Percentiles rank a stretch among this genome's conserved stretches.
Evolutionary conservation across 2,888 invertebrate genomes (phyloP).

Genomic region (Cheilosia impressa): DNA sequence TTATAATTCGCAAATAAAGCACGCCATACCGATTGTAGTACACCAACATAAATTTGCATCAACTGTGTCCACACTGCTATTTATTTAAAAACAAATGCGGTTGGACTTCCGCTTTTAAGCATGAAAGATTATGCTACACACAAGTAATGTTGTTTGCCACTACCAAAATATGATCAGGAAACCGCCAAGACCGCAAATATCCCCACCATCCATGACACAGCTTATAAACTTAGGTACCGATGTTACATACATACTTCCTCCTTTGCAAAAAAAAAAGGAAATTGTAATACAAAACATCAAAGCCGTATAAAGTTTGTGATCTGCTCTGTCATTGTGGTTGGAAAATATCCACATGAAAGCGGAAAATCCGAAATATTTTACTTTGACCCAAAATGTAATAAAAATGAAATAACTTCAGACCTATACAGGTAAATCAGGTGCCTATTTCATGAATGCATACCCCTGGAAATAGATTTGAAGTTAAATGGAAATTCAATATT

Average conservation of each 20-base stretch:
- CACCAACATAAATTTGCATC: neutral
- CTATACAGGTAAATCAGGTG: too few species aligned
- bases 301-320: constrained; percentile 53
- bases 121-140: neutral
- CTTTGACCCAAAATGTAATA: constrained; percentile 31
- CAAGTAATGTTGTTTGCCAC: neutral
- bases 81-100: constrained; percentile 18
- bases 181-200: constrained; percentile 39
- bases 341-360: constrained; percentile 36
- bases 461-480: constrained; percentile 34
- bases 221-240: neutral
- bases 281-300: constrained; percentile 35
- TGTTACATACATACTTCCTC: neutral
- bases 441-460: constrained; percentile 18
- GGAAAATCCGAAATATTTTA: constrained; percentile 28
- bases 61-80: neutral
- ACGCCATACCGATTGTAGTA: neutral
- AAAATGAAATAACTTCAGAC: neutral
- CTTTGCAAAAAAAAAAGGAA: neutral
- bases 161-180: constrained; percentile 30
- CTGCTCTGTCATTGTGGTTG: constrained; percentile 50
- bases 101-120: neutral
- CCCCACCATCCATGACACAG: constrained; percentile 3
- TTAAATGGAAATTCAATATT: neutral
- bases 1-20: neutral